Base-by-base conservation (phyloP, 2,113 vertebrate genomes). In the Phyllopteryx taeniolatus region DNA sequence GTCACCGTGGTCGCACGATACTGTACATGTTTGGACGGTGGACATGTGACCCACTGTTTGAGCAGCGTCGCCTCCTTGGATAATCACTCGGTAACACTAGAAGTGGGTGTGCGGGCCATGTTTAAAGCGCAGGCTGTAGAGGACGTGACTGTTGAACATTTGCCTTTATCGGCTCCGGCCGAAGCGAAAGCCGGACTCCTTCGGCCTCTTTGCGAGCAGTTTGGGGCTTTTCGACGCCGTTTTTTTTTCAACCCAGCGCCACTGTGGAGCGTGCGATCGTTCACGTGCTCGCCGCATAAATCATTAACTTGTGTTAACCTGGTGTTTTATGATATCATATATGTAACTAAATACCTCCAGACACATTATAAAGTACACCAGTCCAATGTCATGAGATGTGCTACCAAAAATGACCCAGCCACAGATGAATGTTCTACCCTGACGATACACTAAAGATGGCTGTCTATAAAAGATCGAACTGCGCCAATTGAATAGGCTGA, bases 1-100 rank as follows among this genome's bases (percentile, higher is more conserved):
- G 51, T 22, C 53, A 56, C n/a, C n/a, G 5, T 20, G 15, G 20
- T 56, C 22, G 19, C 19, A 8, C n/a, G 15, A 17, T 1, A 61
- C 33, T 22, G 60, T 61, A 8, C 2, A 13, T 78, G 56, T 74
- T 68, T 59, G 72, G 27, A 68, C 39, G 71, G 75, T 67, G 43
- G 31, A 53, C 75, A 86, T 64, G 75, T 85, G 79, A 79, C 43
- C 31, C 33, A 14, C 54, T 67, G 15, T 19, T 51, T 20, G 43
- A 75, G 46, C 4, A 35, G 39, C 43, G 85, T 84, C 81, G 86
- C 66, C 76, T 79, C 64, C 43, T 59, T 69, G 8, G n/a, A 67
- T 39, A 12, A 39, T 27, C 13, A 35, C 51, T 51, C 61, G 49
- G 17, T 51, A 27, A 44, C 65, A 63, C 33, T 35, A 19, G 22